A percentile compares a stretch with the other conserved stretches of the same genome.
phyloP scores from a whole-genome alignment of 2,888 invertebrate species.

The Achlya flavicornis region DNA sequence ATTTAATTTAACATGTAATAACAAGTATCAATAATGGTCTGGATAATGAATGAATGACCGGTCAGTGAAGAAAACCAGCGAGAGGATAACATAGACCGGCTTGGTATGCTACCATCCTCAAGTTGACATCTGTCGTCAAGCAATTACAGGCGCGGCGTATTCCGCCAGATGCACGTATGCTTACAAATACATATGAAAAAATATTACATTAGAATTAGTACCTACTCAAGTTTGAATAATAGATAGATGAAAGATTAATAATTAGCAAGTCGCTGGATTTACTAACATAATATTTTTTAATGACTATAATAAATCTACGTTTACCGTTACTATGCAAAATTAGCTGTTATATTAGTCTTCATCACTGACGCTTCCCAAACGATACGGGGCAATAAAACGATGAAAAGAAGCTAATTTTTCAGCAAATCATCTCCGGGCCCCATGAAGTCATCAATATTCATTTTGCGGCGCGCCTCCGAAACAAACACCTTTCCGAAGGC shows the following conservation, averaged over 20 bases:
- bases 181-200: too few relatives aligned
- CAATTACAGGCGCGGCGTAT: too few relatives aligned
- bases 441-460: constrained; percentile 83
- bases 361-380: constrained; percentile 69
- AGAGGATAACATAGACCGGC: too few relatives aligned
- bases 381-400: constrained; percentile 77
- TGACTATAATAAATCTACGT: constrained; percentile 48
- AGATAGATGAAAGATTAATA: neutral
- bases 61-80: too few relatives aligned
- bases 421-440: constrained; percentile 81
- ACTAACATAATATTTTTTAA: neutral
- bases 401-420: constrained; percentile 83
- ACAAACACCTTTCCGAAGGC: constrained; percentile 78
- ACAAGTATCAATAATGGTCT: too few relatives aligned
- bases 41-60: too few relatives aligned
- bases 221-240: too few relatives aligned
- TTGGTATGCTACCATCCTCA: too few relatives aligned
- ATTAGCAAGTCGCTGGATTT: neutral
- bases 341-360: constrained; percentile 81
- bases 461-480: constrained; percentile 79
- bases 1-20: too few relatives aligned
- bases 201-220: too few relatives aligned
- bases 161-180: too few relatives aligned
- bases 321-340: constrained; percentile 75
- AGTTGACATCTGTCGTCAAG: too few relatives aligned